phyloP scores from a whole-genome alignment of 2,888 invertebrate species.

The Polymixis lichenea region DNA sequence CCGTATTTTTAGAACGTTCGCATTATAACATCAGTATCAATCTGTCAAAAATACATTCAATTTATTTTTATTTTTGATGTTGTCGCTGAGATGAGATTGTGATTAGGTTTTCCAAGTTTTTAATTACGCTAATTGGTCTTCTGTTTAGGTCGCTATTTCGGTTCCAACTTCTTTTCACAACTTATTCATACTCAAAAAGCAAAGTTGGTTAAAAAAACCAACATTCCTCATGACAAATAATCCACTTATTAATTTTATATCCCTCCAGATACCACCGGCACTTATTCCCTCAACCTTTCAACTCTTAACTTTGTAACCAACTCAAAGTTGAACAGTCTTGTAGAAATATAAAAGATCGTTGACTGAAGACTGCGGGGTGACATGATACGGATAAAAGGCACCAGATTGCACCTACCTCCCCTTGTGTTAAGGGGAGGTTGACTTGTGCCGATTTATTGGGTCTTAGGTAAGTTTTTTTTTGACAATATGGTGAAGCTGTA shows the following conservation, averaged over 20 bases:
- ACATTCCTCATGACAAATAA: neutral
- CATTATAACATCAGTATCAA: neutral
- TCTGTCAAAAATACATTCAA: neutral
- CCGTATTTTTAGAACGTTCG: neutral
- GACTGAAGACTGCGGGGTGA: constrained; percentile 81
- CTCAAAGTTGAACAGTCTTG: constrained; percentile 54
- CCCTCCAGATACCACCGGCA: neutral
- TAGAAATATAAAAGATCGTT: constrained; percentile 74
- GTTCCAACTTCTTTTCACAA: neutral
- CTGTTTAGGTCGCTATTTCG: neutral
- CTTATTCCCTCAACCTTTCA: constrained; percentile 15
- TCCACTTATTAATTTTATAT: constrained; percentile 23
- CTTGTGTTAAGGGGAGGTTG: constrained; percentile 77
- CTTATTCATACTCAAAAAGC: neutral
- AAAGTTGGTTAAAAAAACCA: neutral
- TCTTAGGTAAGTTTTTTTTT: constrained; percentile 16
- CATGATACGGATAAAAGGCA: constrained; percentile 85
- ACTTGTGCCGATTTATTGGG: constrained; percentile 45
- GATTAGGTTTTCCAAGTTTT: neutral
- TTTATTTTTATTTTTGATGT: neutral
- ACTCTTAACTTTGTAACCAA: constrained; percentile 41
- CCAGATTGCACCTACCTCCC: constrained; percentile 85
- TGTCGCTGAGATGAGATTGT: too few relatives aligned
- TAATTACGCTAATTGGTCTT: neutral
- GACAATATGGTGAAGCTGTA: constrained; percentile 19